These are phyloP conservation scores for Ectemnius lituratus DNA, from an alignment of 2,888 invertebrate species.

Conservation along the genomic window DNA sequence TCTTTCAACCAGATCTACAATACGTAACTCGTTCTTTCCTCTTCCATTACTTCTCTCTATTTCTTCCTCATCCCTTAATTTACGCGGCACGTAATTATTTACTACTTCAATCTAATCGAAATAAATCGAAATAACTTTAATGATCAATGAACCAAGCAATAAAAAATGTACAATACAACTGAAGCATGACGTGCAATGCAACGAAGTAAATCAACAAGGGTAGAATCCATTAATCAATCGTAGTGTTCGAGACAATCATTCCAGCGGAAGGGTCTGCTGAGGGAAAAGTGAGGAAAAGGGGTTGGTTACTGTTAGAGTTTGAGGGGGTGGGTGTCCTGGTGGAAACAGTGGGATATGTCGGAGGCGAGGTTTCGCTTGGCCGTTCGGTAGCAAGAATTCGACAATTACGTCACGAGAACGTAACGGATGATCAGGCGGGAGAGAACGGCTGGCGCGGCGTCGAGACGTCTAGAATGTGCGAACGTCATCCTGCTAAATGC, in stretches of 20 bases:
- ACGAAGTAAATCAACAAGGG: not conserved
- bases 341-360: constrained; percentile 23
- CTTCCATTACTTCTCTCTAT: not conserved
- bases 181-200: not conserved
- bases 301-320: not conserved
- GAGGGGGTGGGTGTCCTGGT: constrained; percentile 9
- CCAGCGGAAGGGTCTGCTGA: not conserved
- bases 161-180: not conserved
- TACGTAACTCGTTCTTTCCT: not conserved
- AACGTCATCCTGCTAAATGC: constrained; percentile 75
- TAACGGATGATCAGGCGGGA: constrained; percentile 75
- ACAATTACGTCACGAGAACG: constrained; percentile 75
- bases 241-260: not conserved
- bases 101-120: not conserved
- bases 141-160: not conserved
- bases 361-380: constrained; percentile 44
- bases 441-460: constrained; percentile 58
- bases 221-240: not conserved
- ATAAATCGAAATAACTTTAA: not conserved
- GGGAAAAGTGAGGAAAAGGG: not conserved
- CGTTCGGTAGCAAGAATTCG: constrained; percentile 70
- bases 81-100: not conserved
- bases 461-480: constrained; percentile 74
- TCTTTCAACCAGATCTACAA: no score
- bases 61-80: not conserved